These are phyloP conservation scores for Drosophila nigromelanica DNA, from an alignment of 1,140 invertebrate species.

Conservation along the genomic window DNA sequence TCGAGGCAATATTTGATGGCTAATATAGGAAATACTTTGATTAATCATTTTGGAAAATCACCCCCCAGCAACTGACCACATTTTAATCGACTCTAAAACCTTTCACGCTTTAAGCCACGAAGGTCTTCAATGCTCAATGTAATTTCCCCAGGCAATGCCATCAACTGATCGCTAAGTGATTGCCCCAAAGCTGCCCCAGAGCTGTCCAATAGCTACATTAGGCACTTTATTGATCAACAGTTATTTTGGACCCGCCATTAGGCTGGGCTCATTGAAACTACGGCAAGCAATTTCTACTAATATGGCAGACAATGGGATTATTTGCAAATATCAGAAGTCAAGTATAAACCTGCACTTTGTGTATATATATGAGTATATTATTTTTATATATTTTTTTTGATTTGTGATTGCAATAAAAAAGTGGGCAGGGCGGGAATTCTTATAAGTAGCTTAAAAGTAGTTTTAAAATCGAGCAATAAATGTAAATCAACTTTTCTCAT, in stretches of 20 bases:
- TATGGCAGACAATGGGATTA: slow-evolving; percentile 14
- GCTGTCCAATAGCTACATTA: slow-evolving; percentile 10
- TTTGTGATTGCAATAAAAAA: slow-evolving; percentile 3
- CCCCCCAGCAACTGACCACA: slow-evolving; percentile 2
- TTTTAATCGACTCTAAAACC: slow-evolving; percentile 36
- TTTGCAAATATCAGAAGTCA: slow-evolving; percentile 41
- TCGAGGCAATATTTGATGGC: slow-evolving; percentile 23
- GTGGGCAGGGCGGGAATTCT: not conserved
- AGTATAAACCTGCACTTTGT: slow-evolving; percentile 16
- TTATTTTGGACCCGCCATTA: slow-evolving; percentile 28
- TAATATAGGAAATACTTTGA: slow-evolving; percentile 16
- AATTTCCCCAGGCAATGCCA: slow-evolving; percentile 24
- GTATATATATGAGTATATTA: slow-evolving; percentile 1
- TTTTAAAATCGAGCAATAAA: not conserved
- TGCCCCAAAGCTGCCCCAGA: slow-evolving; percentile 17
- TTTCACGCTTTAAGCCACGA: slow-evolving; percentile 50
- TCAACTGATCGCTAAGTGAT: slow-evolving; percentile 20
- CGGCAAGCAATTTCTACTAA: slow-evolving; percentile 16
- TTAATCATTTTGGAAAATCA: slow-evolving; percentile 20
- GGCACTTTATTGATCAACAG: slow-evolving; percentile 26
- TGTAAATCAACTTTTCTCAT: not conserved
- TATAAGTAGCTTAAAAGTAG: not conserved
- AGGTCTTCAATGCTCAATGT: slow-evolving; percentile 29
- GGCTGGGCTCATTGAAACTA: slow-evolving; percentile 16
- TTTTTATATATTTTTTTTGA: slow-evolving; percentile 7